Base-by-base conservation (phyloP, 2,113 vertebrate genomes). In the Rhinogobius similis region DNA sequence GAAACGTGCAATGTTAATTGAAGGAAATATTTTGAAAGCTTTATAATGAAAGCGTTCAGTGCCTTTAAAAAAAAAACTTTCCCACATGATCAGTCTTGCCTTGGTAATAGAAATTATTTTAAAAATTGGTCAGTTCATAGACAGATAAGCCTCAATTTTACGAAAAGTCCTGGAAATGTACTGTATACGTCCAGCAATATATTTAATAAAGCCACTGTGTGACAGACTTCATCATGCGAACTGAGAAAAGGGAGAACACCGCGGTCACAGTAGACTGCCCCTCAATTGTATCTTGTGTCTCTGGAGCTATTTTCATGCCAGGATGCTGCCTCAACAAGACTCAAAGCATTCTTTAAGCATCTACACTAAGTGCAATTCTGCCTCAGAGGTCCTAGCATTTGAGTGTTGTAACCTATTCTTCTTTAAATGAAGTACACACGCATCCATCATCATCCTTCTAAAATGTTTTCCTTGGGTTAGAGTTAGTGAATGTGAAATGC, bases 261-360 rank as follows among this genome's bases (percentile, higher is more conserved):
- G 53, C 26, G 20, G 79, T 82, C 82, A 76, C 13, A 65, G 78
- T 66, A 53, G 46, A 64, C 75, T 62, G 73, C 66, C 43, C 36
- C 65, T 79, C 73, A 50, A 62, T 73, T 78, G 73, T 21, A 10
- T 66, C 67, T 70, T 44, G 14, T 56, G 20, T 63, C 69, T 52
- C 11, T 70, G 71, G 62, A 77, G 75, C 72, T 53, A 13, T 68
- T 79, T 80, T 82, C 20, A 38, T 50, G 69, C 59, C 32, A 23
- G 65, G 77, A 76, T 48, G 44, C 67, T 68, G 71, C 64, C 84
- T 72, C 73, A 79, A 82, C 73, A 84, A 82, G 78, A 87, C 83
- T 73, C 79, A 77, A 87, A 84, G 73, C 68, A 50, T 75, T 75
- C 46, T 58, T 83, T 77, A 70, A 65, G 72, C 67, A 44, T 76